A percentile compares a stretch with the other conserved stretches of the same genome.
Conservation (phyloP, 1,140 invertebrate species). For the Rhynchophorus ferrugineus region DNA sequence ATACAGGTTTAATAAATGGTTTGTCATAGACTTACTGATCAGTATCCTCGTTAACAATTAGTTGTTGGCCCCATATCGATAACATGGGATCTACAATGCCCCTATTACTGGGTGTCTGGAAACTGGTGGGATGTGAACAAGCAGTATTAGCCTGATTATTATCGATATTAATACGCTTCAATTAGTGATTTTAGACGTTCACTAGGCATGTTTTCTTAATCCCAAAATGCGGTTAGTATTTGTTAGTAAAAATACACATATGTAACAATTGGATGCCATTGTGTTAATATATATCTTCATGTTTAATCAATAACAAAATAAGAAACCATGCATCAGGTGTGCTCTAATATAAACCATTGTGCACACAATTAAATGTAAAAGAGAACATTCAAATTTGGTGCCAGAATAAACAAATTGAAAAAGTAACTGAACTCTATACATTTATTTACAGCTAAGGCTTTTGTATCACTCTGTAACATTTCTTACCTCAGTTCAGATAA, state of each 20-base stretch:
- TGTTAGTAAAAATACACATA: background rate
- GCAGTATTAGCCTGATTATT: conserved; percentile 33
- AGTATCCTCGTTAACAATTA: conserved; percentile 92
- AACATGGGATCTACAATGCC: conserved; percentile 95
- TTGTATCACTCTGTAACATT: background rate
- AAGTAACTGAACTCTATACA: conserved; percentile 3
- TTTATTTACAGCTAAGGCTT: conserved; percentile 1
- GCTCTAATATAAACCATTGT: conserved; percentile 8
- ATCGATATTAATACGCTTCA: too few species aligned
- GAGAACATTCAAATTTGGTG: conserved; percentile 1
- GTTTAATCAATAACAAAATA: too few species aligned
- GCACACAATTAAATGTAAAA: conserved; percentile 7
- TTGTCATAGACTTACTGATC: conserved; percentile 73
- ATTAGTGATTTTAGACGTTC: conserved; percentile 20
- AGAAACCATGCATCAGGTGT: background rate
- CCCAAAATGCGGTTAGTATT: too few species aligned
- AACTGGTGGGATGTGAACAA: conserved; percentile 73
- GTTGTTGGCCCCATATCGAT: conserved; percentile 94
- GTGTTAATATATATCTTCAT: too few species aligned
- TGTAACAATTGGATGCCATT: too few species aligned
- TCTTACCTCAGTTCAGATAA: conserved; percentile 86
- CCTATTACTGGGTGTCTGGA: conserved; percentile 69
- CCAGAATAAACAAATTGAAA: conserved; percentile 2
- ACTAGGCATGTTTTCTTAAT: too few species aligned
- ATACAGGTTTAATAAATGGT: too few species aligned